phyloP scores from a whole-genome alignment of 2,113 vertebrate genomes.

The Actenoides lindsayi region DNA sequence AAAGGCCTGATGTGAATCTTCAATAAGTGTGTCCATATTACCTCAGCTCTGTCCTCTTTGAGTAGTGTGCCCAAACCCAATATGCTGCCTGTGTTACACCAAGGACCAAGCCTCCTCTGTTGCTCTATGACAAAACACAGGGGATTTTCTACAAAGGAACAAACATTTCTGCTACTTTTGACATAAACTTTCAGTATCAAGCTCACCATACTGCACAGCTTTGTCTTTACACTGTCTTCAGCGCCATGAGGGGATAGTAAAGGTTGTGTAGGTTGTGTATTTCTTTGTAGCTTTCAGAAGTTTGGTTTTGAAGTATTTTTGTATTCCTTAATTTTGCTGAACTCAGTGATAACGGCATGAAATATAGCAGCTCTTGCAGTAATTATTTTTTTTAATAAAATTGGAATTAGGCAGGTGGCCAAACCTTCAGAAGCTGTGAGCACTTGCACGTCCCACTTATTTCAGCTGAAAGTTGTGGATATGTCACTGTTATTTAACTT shows the following conservation, averaged over 20 bases:
- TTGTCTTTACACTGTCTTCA: rapidly evolving
- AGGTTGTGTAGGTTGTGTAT: neutral
- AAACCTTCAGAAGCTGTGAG: constrained; percentile 14
- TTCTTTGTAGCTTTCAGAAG: neutral
- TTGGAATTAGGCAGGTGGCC: constrained; percentile 6
- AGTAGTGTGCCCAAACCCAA: neutral
- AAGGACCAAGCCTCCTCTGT: neutral
- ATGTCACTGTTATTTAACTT: constrained; percentile 58
- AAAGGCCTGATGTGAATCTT: neutral
- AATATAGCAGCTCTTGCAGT: neutral
- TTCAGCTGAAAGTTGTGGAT: constrained; percentile 42
- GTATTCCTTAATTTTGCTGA: neutral
- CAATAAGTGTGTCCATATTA: neutral
- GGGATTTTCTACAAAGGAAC: neutral
- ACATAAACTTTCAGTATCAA: neutral
- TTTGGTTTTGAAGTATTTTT: neutral
- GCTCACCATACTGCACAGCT: neutral
- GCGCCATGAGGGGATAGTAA: neutral
- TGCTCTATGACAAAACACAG: neutral
- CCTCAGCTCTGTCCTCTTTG: neutral
- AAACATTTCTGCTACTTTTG: neutral
- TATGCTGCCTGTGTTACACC: neutral
- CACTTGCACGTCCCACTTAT: constrained; percentile 40
- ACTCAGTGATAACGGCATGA: neutral
- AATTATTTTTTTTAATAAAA: neutral